Conservation (phyloP, 2,113 vertebrate species). For the Nibea coibor region DNA sequence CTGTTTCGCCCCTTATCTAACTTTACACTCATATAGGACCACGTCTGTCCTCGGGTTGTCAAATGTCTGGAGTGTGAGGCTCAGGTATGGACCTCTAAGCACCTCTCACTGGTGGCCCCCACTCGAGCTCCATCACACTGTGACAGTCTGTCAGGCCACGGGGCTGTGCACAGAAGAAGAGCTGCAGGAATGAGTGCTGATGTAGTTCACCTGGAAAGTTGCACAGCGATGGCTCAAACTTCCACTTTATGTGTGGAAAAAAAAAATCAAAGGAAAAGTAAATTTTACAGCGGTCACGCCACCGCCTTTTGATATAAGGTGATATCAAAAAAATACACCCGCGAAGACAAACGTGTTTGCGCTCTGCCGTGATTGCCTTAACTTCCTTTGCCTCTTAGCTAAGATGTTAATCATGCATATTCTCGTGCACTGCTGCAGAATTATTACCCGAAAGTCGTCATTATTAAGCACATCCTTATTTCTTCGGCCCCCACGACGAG, state of each 20-base stretch:
- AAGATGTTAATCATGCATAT: slow-evolving; percentile 51
- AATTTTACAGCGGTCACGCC: neutral
- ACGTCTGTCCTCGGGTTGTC: slow-evolving; percentile 46
- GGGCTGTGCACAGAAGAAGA: slow-evolving; percentile 34
- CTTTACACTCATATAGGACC: slow-evolving; percentile 4
- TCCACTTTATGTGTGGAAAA: neutral
- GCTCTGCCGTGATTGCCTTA: neutral
- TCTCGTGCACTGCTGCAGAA: slow-evolving; percentile 12
- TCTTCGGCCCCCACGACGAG: slow-evolving; percentile 30
- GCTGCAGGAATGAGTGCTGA: slow-evolving; percentile 58
- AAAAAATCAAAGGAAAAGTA: slow-evolving; percentile 6
- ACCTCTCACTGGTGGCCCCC: slow-evolving; percentile 62
- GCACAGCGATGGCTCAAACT: slow-evolving; percentile 48
- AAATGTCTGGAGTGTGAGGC: slow-evolving; percentile 49
- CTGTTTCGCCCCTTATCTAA: neutral
- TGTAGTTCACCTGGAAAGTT: slow-evolving; percentile 74
- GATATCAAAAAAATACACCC: neutral
- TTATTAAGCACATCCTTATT: slow-evolving; percentile 29
- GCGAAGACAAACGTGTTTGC: slow-evolving; percentile 1
- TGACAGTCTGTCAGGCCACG: slow-evolving; percentile 77
- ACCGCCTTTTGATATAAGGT: slow-evolving; percentile 9
- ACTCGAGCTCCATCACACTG: slow-evolving; percentile 69
- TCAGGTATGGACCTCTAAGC: slow-evolving; percentile 61
- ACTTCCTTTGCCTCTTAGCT: slow-evolving; percentile 24
- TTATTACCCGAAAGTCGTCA: slow-evolving; percentile 17